Percentiles rank a stretch among this genome's conserved stretches.
These are phyloP conservation scores for Mobula hypostoma DNA, from an alignment of 2,113 vertebrate species.

Conservation along the genomic window DNA sequence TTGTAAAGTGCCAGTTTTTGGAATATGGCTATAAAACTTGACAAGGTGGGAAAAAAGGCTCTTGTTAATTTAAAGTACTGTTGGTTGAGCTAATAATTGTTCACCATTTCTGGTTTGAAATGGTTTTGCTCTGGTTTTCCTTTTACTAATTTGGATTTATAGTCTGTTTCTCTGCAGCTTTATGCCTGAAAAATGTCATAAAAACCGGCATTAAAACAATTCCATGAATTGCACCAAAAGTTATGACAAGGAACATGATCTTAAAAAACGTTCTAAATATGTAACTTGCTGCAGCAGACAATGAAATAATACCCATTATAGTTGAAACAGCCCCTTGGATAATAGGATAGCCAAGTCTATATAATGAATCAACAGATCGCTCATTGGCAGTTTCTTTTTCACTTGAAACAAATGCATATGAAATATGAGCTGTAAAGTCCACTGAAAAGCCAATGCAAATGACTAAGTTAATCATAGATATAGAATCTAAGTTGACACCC, in stretches of 20 bases:
- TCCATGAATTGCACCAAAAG: slow-evolving; percentile 57
- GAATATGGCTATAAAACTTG: not conserved
- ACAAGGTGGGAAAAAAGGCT: not conserved
- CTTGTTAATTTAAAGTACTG: not conserved
- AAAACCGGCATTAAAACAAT: slow-evolving; percentile 64
- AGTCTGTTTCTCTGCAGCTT: not conserved
- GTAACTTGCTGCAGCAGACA: slow-evolving; percentile 54
- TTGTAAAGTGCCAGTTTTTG: not conserved
- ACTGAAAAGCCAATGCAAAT: slow-evolving; percentile 70
- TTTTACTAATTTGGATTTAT: not conserved
- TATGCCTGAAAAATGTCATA: slow-evolving; percentile 50
- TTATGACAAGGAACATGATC: slow-evolving; percentile 60
- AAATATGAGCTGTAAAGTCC: slow-evolving; percentile 61
- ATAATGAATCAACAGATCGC: slow-evolving; percentile 53
- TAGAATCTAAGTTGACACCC: slow-evolving; percentile 62
- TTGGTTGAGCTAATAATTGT: not conserved
- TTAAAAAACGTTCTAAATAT: slow-evolving; percentile 64
- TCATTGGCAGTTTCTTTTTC: slow-evolving; percentile 45
- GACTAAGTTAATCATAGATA: slow-evolving; percentile 65
- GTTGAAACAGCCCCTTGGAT: slow-evolving; percentile 58
- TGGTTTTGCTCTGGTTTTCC: not conserved
- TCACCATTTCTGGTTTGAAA: not conserved
- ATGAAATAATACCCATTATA: slow-evolving; percentile 59
- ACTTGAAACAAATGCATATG: slow-evolving; percentile 61
- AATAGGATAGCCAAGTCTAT: slow-evolving; percentile 56